Conservation (phyloP, 2,113 vertebrate genomes). For the Pelodiscus sinensis region DNA sequence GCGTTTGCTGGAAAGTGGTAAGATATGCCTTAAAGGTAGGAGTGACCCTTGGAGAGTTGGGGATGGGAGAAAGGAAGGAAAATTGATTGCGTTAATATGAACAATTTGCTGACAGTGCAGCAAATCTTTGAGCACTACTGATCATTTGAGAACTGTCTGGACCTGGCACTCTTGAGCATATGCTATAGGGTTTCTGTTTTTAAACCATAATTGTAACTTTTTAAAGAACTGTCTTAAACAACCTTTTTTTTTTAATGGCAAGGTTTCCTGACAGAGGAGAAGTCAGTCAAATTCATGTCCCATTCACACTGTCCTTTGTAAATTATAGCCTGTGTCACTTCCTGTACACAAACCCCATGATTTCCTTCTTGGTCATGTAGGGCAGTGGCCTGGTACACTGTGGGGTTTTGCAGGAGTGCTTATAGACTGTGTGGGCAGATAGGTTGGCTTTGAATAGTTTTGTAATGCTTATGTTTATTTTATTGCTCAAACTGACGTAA, state of each 20-base stretch:
- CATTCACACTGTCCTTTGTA: slow-evolving; percentile 67
- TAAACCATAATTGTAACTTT: background rate
- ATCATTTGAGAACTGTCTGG: background rate
- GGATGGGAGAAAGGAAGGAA: background rate
- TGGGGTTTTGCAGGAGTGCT: background rate
- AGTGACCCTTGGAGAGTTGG: background rate
- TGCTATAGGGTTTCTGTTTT: background rate
- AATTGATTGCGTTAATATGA: background rate
- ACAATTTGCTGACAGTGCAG: background rate
- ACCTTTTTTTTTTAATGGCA: background rate
- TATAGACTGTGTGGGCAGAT: slow-evolving; percentile 21
- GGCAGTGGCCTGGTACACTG: background rate
- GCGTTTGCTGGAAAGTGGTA: background rate
- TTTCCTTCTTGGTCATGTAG: slow-evolving; percentile 45
- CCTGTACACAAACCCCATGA: slow-evolving; percentile 46
- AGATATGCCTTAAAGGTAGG: accelerated
- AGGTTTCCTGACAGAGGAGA: background rate
- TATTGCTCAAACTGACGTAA: background rate
- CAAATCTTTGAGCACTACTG: background rate
- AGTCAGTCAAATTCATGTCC: slow-evolving; percentile 62
- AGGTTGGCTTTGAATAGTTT: slow-evolving; percentile 16
- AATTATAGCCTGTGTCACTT: slow-evolving; percentile 70
- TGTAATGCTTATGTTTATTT: background rate
- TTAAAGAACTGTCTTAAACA: background rate
- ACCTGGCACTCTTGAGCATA: background rate